Evolutionary conservation across 2,113 vertebrate species (phyloP).

Genomic region (Pedionomus torquatus): DNA sequence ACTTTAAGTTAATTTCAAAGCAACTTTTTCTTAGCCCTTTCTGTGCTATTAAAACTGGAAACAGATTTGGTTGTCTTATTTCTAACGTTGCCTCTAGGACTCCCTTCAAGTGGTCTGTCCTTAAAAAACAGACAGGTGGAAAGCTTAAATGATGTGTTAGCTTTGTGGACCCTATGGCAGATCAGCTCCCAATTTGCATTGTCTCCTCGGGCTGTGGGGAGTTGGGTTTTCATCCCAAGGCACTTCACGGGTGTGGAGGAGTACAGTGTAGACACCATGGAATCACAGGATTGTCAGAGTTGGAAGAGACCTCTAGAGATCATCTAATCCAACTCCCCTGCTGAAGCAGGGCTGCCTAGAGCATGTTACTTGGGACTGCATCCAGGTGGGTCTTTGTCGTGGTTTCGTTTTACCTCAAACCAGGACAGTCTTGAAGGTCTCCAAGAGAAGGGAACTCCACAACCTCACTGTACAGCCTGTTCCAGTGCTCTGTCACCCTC

Average conservation of each 20-base stretch:
- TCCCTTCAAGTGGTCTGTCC: not conserved
- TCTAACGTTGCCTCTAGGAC: too few species aligned
- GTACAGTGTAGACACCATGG: fast-evolving
- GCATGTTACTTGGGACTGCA: too few species aligned
- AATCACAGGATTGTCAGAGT: not conserved
- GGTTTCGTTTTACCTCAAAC: too few species aligned
- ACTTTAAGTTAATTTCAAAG: not conserved
- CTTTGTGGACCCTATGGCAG: not conserved
- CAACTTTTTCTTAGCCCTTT: not conserved
- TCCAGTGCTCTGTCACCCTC: too few species aligned
- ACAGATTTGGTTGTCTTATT: not conserved
- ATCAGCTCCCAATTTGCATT: not conserved
- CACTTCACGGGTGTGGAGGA: too few species aligned
- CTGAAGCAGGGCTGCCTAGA: too few species aligned
- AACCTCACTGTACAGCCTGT: too few species aligned
- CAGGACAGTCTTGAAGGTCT: too few species aligned
- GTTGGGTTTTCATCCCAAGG: not conserved
- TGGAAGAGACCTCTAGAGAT: not conserved
- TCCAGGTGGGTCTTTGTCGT: too few species aligned
- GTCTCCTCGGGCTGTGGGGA: not conserved
- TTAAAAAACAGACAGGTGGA: not conserved
- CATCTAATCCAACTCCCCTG: not conserved
- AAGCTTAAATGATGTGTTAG: fast-evolving
- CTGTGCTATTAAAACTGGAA: not conserved
- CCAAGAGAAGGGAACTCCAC: too few species aligned